A percentile compares a stretch with the other conserved stretches of the same genome.
These are phyloP conservation scores for Labeo rohita DNA, from an alignment of 2,113 vertebrate species.

Conservation along the genomic window DNA sequence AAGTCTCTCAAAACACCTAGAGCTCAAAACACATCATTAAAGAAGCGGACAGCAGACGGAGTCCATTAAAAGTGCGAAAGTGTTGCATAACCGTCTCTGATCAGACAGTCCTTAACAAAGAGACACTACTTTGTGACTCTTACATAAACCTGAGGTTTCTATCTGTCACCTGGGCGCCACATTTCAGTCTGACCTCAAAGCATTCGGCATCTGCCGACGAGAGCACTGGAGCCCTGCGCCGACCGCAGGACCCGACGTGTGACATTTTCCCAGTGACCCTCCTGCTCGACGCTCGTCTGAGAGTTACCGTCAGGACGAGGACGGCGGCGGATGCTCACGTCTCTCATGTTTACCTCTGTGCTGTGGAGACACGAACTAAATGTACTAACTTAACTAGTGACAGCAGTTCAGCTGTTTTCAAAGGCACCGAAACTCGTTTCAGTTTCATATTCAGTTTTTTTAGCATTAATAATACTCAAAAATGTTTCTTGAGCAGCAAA, in stretches of 20 bases:
- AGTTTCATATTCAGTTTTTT: not conserved
- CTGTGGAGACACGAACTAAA: no score
- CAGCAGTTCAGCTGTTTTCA: no score
- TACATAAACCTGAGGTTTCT: constrained; percentile 57
- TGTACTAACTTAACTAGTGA: no score
- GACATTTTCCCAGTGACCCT: constrained; percentile 29
- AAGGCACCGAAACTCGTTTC: not conserved
- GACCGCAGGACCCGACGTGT: constrained; percentile 9
- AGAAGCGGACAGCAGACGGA: not conserved
- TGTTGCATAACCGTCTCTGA: not conserved
- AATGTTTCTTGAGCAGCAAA: not conserved
- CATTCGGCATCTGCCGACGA: constrained; percentile 50
- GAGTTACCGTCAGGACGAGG: not conserved
- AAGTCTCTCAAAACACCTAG: not conserved
- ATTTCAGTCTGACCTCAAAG: constrained; percentile 66
- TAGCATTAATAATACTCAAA: not conserved
- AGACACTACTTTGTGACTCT: constrained; percentile 22
- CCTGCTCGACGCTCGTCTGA: not conserved
- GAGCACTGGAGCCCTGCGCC: constrained; percentile 49
- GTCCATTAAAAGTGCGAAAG: not conserved
- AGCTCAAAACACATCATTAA: not conserved
- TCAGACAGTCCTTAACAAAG: not conserved
- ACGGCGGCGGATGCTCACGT: not conserved
- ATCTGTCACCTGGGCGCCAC: constrained; percentile 59
- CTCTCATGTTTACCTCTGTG: not conserved